Evolutionary conservation across 1,140 invertebrate genomes (phyloP).

Genomic region (Cherax destructor): DNA sequence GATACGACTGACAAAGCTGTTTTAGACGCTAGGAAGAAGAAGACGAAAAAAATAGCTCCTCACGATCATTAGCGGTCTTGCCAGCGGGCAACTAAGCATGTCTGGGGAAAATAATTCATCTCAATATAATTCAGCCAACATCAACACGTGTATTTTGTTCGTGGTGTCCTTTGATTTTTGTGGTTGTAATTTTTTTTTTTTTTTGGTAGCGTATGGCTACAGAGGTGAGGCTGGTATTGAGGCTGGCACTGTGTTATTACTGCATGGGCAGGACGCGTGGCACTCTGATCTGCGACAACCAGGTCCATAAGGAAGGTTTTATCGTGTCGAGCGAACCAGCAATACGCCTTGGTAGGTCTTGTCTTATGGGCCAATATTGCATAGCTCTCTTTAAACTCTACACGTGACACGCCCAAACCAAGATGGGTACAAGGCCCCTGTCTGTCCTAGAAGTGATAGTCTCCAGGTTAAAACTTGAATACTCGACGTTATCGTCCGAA

Average conservation of each 20-base stretch:
- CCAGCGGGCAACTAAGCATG: background rate
- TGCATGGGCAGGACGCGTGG: background rate
- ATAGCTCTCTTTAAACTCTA: background rate
- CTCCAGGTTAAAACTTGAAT: background rate
- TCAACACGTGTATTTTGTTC: background rate
- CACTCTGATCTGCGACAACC: background rate
- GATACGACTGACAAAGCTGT: background rate
- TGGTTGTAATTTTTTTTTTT: background rate
- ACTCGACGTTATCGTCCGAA: background rate
- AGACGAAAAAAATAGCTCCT: background rate
- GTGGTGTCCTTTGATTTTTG: background rate
- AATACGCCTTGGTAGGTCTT: background rate
- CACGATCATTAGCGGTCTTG: background rate
- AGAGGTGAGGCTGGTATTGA: background rate
- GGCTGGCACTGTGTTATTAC: background rate
- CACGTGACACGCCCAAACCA: background rate
- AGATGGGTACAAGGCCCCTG: background rate
- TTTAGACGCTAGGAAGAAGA: background rate
- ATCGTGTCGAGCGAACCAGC: background rate
- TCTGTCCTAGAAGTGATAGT: background rate
- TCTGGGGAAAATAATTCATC: background rate
- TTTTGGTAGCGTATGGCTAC: background rate
- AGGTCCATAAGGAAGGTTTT: background rate
- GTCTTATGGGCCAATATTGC: conserved; percentile 3
- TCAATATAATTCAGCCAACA: background rate